Percentiles rank a stretch among this genome's conserved stretches.
phyloP scores from a whole-genome alignment of 1,140 invertebrate species.

The Orchesella cincta region DNA sequence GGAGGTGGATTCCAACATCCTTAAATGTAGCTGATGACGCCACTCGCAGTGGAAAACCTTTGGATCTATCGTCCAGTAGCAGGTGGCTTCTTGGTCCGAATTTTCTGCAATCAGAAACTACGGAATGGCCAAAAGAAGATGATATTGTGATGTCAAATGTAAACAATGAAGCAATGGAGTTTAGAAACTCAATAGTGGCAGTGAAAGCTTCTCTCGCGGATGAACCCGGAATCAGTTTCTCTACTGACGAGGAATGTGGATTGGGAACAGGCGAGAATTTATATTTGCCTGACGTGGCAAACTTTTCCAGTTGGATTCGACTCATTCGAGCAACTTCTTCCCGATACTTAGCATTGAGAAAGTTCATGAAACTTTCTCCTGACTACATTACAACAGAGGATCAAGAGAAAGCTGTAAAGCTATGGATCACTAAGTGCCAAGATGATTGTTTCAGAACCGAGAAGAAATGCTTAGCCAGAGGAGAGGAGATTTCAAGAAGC shows the following conservation, averaged over 20 bases:
- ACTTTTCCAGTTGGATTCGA: neutral
- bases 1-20: slow-evolving; percentile 16
- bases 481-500: neutral
- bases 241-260: neutral
- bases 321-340: neutral
- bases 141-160: neutral
- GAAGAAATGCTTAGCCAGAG: too few species aligned
- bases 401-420: neutral
- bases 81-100: neutral
- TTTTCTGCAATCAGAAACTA: neutral
- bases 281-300: neutral
- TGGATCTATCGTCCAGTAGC: neutral
- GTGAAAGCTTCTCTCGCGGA: too few species aligned
- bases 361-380: neutral
- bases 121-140: neutral
- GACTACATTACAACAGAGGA: neutral
- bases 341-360: too few species aligned
- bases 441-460: neutral
- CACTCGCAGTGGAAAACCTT: neutral
- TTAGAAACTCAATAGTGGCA: neutral
- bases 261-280: neutral
- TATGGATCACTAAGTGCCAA: neutral
- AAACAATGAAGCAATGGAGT: neutral
- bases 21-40: slow-evolving; percentile 22
- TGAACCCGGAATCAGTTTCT: neutral